A percentile compares a stretch with the other conserved stretches of the same genome.
phyloP scores from a whole-genome alignment of 2,888 invertebrate genomes.

The Drosophila trichaetosa region DNA sequence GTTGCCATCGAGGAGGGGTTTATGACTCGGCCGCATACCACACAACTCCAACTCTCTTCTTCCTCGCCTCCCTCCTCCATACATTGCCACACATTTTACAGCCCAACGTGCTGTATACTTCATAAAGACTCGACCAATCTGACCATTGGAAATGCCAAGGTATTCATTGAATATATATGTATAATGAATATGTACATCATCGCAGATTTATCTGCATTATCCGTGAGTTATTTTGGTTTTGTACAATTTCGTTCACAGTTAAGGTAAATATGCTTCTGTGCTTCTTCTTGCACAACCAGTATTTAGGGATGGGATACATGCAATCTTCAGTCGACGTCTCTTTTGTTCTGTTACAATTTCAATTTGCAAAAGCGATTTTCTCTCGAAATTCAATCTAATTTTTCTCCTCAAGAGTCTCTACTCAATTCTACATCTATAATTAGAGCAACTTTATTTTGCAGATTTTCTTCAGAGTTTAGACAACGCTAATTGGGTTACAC shows the following conservation, averaged over 20 bases:
- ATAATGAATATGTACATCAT: neutral
- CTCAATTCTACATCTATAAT: neutral
- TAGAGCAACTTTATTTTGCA: neutral
- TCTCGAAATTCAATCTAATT: neutral
- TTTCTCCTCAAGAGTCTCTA: neutral
- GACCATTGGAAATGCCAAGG: conserved; percentile 4
- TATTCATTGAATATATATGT: neutral
- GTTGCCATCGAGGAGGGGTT: conserved; percentile 33
- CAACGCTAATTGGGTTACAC: neutral
- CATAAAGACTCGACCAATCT: conserved; percentile 7
- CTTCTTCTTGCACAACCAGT: neutral
- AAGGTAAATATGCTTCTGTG: neutral
- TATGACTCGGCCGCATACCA: conserved; percentile 19
- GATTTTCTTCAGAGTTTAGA: neutral
- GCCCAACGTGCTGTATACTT: neutral
- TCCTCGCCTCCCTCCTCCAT: neutral
- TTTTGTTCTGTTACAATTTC: neutral
- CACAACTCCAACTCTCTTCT: neutral
- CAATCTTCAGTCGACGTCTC: neutral
- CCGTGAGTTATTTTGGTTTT: neutral
- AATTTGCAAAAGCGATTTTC: neutral
- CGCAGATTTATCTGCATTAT: neutral
- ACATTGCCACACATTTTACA: neutral
- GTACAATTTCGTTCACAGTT: neutral
- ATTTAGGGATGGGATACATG: neutral